Evolutionary conservation across 2,888 invertebrate species (phyloP).

Genomic region (Acleris sparsana): DNA sequence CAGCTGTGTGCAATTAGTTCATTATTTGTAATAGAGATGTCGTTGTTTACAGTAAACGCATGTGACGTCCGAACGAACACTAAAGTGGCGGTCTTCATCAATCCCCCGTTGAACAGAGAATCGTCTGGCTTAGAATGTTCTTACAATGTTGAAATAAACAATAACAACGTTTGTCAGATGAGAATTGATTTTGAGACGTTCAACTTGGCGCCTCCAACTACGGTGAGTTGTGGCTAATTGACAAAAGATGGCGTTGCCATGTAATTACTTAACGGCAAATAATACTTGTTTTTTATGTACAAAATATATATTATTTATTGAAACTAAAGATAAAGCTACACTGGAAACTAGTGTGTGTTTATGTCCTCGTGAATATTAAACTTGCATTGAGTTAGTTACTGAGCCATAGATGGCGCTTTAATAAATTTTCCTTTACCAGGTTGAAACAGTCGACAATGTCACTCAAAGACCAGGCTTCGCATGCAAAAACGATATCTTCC

Average conservation of each 20-base stretch:
- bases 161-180: constrained; percentile 84
- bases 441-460: constrained; percentile 72
- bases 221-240: constrained; percentile 51
- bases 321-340: too few relatives aligned
- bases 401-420: background rate
- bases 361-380: too few relatives aligned
- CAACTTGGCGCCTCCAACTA: constrained; percentile 76
- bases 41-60: constrained; percentile 67
- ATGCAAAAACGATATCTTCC: constrained; percentile 81
- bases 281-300: too few relatives aligned
- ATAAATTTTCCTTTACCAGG: constrained; percentile 48
- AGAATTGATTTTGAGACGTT: constrained; percentile 84
- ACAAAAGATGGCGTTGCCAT: constrained; percentile 9
- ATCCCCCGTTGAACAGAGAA: constrained; percentile 70
- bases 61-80: constrained; percentile 74
- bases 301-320: too few relatives aligned
- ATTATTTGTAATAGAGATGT: constrained; percentile 39
- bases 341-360: too few relatives aligned
- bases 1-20: background rate
- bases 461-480: constrained; percentile 73
- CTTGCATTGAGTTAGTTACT: background rate
- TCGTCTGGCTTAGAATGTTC: constrained; percentile 77
- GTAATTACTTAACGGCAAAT: too few relatives aligned
- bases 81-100: constrained; percentile 75
- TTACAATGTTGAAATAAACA: constrained; percentile 83